Conservation (phyloP, 2,888 invertebrate genomes). For the Scaptomyza tumidula region DNA sequence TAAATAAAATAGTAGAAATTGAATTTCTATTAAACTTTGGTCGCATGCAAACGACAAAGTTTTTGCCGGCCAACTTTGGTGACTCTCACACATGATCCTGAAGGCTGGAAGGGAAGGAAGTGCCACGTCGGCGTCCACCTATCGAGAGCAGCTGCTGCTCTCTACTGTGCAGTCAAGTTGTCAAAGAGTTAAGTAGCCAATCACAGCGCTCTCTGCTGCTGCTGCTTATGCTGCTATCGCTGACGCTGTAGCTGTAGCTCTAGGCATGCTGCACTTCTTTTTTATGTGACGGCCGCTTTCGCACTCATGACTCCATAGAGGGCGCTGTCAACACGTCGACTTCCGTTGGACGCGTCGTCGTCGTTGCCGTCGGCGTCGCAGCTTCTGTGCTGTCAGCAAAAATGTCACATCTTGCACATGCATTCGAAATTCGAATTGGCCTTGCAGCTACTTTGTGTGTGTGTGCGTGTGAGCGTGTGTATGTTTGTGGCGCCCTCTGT, state of each 20-base stretch:
- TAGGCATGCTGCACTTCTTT: slow-evolving; percentile 2
- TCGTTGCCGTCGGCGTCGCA: slow-evolving; percentile 18
- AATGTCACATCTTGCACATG: slow-evolving; percentile 77
- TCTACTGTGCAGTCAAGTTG: slow-evolving; percentile 61
- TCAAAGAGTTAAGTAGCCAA: slow-evolving; percentile 80
- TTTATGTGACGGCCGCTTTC: slow-evolving; percentile 11
- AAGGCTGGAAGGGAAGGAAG: background rate
- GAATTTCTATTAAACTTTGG: slow-evolving; percentile 78
- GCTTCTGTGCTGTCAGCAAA: slow-evolving; percentile 72
- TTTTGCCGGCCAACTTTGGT: slow-evolving; percentile 58
- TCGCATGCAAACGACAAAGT: slow-evolving; percentile 79
- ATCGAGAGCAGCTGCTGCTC: slow-evolving; percentile 35
- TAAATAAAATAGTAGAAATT: slow-evolving; percentile 67
- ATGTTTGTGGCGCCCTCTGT: slow-evolving; percentile 47
- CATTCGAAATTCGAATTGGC: slow-evolving; percentile 64
- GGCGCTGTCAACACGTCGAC: slow-evolving; percentile 79
- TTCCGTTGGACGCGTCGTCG: slow-evolving; percentile 57
- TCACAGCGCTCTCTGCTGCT: slow-evolving; percentile 50
- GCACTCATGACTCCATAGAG: slow-evolving; percentile 63
- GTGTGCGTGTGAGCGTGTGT: slow-evolving; percentile 6
- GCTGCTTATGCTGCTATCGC: background rate
- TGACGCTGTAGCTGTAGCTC: background rate
- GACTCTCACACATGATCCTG: slow-evolving; percentile 37
- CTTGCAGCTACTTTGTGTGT: slow-evolving; percentile 8
- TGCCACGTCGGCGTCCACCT: slow-evolving; percentile 12